phyloP scores from a whole-genome alignment of 2,888 invertebrate species.

The Caenorhabditis afra region DNA sequence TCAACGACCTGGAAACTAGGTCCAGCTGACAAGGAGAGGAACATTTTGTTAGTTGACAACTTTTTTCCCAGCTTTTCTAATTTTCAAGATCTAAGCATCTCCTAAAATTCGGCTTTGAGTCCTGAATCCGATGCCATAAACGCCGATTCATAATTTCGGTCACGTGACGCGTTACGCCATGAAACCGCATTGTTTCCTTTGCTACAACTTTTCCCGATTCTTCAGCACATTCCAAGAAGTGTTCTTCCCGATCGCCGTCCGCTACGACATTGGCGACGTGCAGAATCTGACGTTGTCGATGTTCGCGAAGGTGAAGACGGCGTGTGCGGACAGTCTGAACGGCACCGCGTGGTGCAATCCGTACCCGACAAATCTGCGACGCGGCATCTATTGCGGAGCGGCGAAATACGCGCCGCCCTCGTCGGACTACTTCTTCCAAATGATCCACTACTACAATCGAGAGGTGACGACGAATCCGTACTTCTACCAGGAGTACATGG shows the following conservation, averaged over 20 bases:
- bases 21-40: too few species aligned
- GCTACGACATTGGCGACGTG: conserved; percentile 60
- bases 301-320: conserved; percentile 49
- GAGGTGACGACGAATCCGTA: conserved; percentile 62
- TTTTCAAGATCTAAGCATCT: too few species aligned
- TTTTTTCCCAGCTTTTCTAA: too few species aligned
- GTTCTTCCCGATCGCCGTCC: conserved; percentile 62
- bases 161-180: too few species aligned
- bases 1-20: too few species aligned
- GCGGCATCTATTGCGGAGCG: conserved; percentile 66
- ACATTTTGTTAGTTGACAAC: too few species aligned
- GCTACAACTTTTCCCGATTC: too few species aligned
- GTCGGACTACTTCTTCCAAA: conserved; percentile 55
- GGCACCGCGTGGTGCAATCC: conserved; percentile 66
- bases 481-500: conserved; percentile 66
- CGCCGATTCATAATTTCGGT: too few species aligned
- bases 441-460: conserved; percentile 55
- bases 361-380: conserved; percentile 59
- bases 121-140: too few species aligned
- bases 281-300: conserved; percentile 37
- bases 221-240: conserved; percentile 56
- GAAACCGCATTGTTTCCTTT: too few species aligned
- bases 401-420: conserved; percentile 46
- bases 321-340: conserved; percentile 52
- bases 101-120: too few species aligned